Evolutionary conservation across 1,140 invertebrate species (phyloP).

Genomic region (Mercenaria mercenaria): DNA sequence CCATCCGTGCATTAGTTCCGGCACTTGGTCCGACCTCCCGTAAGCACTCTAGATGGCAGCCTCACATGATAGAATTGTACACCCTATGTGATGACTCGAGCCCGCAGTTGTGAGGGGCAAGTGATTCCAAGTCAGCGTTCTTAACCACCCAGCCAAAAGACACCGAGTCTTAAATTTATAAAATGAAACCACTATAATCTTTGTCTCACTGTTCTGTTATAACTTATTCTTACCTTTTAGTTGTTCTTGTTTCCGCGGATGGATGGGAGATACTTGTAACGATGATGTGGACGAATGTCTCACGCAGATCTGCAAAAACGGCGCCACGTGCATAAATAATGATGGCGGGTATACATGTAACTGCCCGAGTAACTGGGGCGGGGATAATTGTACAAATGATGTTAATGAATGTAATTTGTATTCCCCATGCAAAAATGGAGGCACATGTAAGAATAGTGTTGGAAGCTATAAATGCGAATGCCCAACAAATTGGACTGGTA

Average conservation of each 20-base stretch:
- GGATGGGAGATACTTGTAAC: slow-evolving; percentile 51
- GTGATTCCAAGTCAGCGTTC: too few species aligned
- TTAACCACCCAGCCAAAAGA: too few species aligned
- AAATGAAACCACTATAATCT: too few species aligned
- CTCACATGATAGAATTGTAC: too few species aligned
- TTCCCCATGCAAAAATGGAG: slow-evolving; percentile 33
- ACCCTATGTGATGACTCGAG: too few species aligned
- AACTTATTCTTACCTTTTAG: too few species aligned
- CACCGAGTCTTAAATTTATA: too few species aligned
- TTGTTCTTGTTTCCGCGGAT: slow-evolving; percentile 57
- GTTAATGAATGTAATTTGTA: slow-evolving; percentile 68
- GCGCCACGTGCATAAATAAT: slow-evolving; percentile 34
- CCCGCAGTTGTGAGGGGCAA: too few species aligned
- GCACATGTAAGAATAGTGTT: slow-evolving; percentile 2
- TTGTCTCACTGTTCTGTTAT: too few species aligned
- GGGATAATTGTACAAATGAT: slow-evolving; percentile 38
- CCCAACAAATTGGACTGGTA: slow-evolving; percentile 17
- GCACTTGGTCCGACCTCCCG: too few species aligned
- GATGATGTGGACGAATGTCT: slow-evolving; percentile 67
- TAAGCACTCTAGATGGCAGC: too few species aligned
- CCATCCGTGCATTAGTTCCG: too few species aligned
- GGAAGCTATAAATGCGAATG: slow-evolving; percentile 43
- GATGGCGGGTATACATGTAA: slow-evolving; percentile 33
- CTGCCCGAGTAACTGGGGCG: slow-evolving; percentile 29
- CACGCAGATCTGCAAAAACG: slow-evolving; percentile 49